Evolutionary conservation across 2,797 vertebrate genomes (phyloP).

Genomic region (Uromys caudimaculatus): DNA sequence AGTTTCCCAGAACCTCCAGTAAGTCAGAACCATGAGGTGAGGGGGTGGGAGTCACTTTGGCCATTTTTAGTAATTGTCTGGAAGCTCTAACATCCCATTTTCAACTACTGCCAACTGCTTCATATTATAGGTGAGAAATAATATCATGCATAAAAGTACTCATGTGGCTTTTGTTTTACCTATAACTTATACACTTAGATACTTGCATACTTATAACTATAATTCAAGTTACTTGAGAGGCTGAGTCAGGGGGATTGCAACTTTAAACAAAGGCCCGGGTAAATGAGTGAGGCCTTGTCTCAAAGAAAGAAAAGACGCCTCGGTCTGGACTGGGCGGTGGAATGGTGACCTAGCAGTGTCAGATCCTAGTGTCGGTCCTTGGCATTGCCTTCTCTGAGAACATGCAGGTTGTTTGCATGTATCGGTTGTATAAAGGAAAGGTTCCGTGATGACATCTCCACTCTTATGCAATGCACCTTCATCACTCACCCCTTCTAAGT

Average conservation of each 20-base stretch:
- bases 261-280: no score
- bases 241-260: neutral
- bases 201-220: neutral
- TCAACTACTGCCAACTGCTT: neutral
- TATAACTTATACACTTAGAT: neutral
- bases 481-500: neutral
- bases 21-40: neutral
- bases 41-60: neutral
- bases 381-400: neutral
- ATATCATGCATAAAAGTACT: neutral
- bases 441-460: neutral
- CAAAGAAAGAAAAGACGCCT: neutral
- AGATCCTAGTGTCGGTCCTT: neutral
- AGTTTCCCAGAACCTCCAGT: neutral
- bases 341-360: no score
- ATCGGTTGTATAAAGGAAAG: neutral
- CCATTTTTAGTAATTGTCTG: neutral
- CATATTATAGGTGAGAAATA: conserved; percentile 12
- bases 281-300: neutral
- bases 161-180: neutral
- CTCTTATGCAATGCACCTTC: neutral
- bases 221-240: neutral
- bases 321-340: neutral
- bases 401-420: neutral
- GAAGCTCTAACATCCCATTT: conserved; percentile 40